A percentile compares a stretch with the other conserved stretches of the same genome.
phyloP scores from a whole-genome alignment of 1,140 invertebrate genomes.

The Brachionus plicatilis region DNA sequence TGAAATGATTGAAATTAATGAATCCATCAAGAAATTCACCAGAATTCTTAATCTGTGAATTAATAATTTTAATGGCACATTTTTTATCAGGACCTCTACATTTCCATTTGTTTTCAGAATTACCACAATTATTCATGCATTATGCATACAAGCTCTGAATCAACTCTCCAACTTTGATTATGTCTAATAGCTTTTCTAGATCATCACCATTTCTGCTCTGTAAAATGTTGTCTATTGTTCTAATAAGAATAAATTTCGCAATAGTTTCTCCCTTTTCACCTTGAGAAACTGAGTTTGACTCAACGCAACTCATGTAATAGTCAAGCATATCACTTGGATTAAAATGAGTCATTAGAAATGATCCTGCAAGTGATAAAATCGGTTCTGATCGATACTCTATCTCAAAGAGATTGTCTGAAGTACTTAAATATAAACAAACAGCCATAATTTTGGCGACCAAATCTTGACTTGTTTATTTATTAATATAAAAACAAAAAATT shows the following conservation, averaged over 20 bases:
- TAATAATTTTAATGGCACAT: too few relatives aligned
- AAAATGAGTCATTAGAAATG: background rate
- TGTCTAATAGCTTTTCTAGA: background rate
- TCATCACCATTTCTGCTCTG: background rate
- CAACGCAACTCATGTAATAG: background rate
- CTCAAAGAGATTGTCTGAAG: background rate
- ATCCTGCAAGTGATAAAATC: background rate
- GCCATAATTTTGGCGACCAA: background rate
- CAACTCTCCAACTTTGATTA: background rate
- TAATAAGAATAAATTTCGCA: too few relatives aligned
- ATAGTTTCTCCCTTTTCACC: too few relatives aligned
- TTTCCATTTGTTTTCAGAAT: background rate
- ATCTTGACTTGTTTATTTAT: background rate
- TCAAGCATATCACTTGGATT: background rate
- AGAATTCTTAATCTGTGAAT: too few relatives aligned
- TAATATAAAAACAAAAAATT: too few relatives aligned
- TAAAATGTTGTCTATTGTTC: background rate
- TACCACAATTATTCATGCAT: background rate
- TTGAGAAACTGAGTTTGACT: background rate
- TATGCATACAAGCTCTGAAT: background rate
- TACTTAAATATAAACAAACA: background rate
- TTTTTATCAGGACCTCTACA: background rate
- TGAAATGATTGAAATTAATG: too few relatives aligned
- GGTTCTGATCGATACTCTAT: constrained; percentile 18
- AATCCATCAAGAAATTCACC: too few relatives aligned